Evolutionary conservation across 1,140 invertebrate species (phyloP), one percentile per base, ranked within the genome.

Genomic region (Drosophila nebulosa): DNA sequence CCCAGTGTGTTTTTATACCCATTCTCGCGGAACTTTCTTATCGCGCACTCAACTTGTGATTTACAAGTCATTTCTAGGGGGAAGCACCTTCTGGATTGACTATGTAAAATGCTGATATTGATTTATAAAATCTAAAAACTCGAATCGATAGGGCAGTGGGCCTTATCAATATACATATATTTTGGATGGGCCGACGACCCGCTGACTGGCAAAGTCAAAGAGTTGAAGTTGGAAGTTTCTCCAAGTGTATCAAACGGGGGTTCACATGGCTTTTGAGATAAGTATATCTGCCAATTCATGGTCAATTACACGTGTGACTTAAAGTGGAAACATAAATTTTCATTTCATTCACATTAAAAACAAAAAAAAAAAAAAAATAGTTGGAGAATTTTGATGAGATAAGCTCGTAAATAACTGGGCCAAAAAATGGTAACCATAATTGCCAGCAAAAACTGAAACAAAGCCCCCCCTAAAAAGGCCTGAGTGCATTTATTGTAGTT

Each of bases 81-180:
- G 52, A 55, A 55, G 26, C 14, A 55, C 52, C 26, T 32, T 55
- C 3, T 10, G 26, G 27, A 55, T 55, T 27, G 27, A 55, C 52
- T 55, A 55, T 30, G 52, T 55, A 27, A 55, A 26, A 55, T 18
- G 52, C 14, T 55, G 52, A 32, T 32, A 55, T 55, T 55, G 52
- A 55, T 55, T 55, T 55, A 55, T 55, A 5, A 30, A 30, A 55
- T 18, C 52, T 55, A 18, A 18, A 18, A 7, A 2, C 5, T 14
- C 7, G 0, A 16, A 26, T 27, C 52, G 27, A 55, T 55, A 30
- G 52, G 26, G 16, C 3, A 3, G 16, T 1, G 0, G 30, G 5
- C 21, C 16, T 55, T 55, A 55, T 55, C 52, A 55, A 4, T 55
- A 21, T 21, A 18, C 18, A n/a, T n/a, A n/a, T n/a, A n/a, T n/a